These are phyloP conservation scores for Synergus itoensis DNA, from an alignment of 2,888 invertebrate genomes.

Conservation along the genomic window DNA sequence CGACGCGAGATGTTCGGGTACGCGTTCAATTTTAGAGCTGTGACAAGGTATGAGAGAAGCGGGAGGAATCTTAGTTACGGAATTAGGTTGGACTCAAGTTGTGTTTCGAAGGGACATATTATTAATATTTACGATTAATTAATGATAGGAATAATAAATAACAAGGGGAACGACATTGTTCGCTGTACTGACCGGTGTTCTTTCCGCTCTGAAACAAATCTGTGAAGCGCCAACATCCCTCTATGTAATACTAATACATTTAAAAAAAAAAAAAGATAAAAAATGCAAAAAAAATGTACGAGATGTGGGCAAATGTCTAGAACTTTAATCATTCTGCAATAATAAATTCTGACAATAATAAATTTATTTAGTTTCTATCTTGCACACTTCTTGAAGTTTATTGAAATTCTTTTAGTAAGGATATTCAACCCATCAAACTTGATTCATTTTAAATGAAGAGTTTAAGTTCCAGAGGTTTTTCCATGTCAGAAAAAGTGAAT, in stretches of 20 bases:
- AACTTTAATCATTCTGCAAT: constrained; percentile 5
- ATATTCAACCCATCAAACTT: too few species aligned
- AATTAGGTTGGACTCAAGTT: constrained; percentile 44
- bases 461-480: background rate
- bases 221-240: constrained; percentile 71
- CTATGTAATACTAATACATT: constrained; percentile 63
- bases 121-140: constrained; percentile 38
- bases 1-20: constrained; percentile 37
- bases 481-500: constrained; percentile 53
- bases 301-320: constrained; percentile 61
- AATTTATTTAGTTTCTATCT: constrained; percentile 40
- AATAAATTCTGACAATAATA: constrained; percentile 49
- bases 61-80: constrained; percentile 38
- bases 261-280: constrained; percentile 54
- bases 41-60: constrained; percentile 49
- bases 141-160: constrained; percentile 19
- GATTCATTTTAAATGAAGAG: constrained; percentile 18
- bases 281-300: constrained; percentile 50
- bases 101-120: constrained; percentile 16
- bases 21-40: constrained; percentile 56
- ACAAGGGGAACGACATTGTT: constrained; percentile 42
- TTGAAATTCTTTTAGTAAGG: too few species aligned
- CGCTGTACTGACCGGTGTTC: constrained; percentile 60
- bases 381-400: background rate
- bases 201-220: constrained; percentile 70